A percentile compares a stretch with the other conserved stretches of the same genome.
Conservation (phyloP, 2,888 invertebrate species). For the Himalopsyche anomala region DNA sequence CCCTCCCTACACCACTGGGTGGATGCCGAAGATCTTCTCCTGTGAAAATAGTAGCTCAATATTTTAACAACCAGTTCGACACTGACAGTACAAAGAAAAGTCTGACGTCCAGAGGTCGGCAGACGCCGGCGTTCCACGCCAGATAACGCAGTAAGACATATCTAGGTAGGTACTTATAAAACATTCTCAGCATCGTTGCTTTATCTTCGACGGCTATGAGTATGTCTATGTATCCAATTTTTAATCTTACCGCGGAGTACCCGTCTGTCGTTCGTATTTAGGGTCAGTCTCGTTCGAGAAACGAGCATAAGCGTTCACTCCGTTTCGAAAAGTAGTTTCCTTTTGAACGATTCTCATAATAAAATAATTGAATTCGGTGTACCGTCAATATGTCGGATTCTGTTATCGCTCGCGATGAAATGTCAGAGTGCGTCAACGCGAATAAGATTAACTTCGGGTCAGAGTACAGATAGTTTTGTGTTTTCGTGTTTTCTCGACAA, state of each 20-base stretch:
- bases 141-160: constrained; percentile 34
- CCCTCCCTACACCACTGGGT: too few species aligned
- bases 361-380: not conserved
- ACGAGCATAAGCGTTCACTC: not conserved
- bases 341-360: not conserved
- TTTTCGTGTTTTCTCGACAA: constrained; percentile 59
- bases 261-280: not conserved
- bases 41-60: too few species aligned
- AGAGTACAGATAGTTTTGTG: constrained; percentile 59
- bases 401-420: constrained; percentile 7
- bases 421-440: constrained; percentile 20
- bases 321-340: not conserved
- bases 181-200: not conserved
- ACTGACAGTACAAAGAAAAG: not conserved
- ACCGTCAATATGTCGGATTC: not conserved
- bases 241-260: not conserved
- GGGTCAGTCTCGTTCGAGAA: not conserved
- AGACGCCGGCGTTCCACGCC: constrained; percentile 49
- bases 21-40: too few species aligned
- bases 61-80: not conserved
- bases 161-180: not conserved
- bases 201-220: not conserved
- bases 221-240: not conserved
- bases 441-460: constrained; percentile 62
- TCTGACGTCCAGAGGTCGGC: constrained; percentile 50